Conservation (phyloP, 2,113 vertebrate species). For the Antechinus stuartii region DNA sequence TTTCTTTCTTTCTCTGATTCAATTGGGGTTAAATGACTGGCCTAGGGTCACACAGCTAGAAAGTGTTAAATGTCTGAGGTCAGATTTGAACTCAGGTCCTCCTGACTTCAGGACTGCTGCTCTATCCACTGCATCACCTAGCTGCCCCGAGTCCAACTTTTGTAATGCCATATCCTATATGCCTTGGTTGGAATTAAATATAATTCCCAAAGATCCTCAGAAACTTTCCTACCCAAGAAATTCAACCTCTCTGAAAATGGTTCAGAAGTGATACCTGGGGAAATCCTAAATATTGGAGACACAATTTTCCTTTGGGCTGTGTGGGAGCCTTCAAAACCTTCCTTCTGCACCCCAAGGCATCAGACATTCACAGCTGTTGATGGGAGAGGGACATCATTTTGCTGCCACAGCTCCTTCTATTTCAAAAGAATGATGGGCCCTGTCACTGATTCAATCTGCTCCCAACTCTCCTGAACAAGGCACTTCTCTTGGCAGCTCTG, state of each 20-base stretch:
- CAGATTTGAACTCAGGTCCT: too few relatives aligned
- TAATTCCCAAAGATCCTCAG: background rate
- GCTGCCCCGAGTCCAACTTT: background rate
- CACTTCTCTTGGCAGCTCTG: background rate
- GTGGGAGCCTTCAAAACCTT: background rate
- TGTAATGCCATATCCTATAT: background rate
- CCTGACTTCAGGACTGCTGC: too few relatives aligned
- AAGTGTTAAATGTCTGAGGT: too few relatives aligned
- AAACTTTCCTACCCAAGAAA: background rate
- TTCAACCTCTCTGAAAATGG: background rate
- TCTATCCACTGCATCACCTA: too few relatives aligned
- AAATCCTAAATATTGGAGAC: background rate
- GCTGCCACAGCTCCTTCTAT: background rate
- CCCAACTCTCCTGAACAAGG: conserved; percentile 31
- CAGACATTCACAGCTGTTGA: conserved; percentile 11
- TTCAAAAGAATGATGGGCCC: conserved; percentile 53
- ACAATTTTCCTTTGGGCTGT: conserved; percentile 14
- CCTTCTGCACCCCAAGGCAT: conserved; percentile 26
- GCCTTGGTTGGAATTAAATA: background rate
- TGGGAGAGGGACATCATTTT: conserved; percentile 1
- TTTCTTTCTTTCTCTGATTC: too few relatives aligned
- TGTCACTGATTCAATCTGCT: conserved; percentile 39
- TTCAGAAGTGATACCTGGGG: background rate
- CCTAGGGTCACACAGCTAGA: too few relatives aligned
- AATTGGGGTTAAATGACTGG: too few relatives aligned